phyloP scores from a whole-genome alignment of 2,797 vertebrate genomes.

The Syngnathus acus region DNA sequence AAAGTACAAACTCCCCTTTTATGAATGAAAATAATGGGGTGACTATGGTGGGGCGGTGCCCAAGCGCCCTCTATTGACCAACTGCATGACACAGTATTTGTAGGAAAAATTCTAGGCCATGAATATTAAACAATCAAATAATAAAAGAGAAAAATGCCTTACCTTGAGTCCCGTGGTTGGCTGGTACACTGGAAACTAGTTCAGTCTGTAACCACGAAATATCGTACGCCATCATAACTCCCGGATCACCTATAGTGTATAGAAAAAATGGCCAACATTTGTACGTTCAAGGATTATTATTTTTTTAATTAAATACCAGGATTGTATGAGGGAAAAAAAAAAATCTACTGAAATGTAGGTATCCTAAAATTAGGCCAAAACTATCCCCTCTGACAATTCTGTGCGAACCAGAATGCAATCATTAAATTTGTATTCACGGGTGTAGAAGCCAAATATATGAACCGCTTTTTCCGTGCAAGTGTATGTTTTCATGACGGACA shows the following conservation, averaged over 20 bases:
- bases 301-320: neutral
- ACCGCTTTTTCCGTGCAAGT: slow-evolving; percentile 9
- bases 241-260: neutral
- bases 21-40: too few species aligned
- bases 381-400: neutral
- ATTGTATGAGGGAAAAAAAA: neutral
- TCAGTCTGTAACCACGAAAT: neutral
- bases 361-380: neutral
- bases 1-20: too few species aligned
- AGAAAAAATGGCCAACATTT: neutral
- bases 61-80: too few species aligned
- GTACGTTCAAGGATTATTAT: neutral
- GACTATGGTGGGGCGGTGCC: too few species aligned
- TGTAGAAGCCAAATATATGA: slow-evolving; percentile 21
- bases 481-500: slow-evolving; percentile 20
- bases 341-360: neutral
- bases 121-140: too few species aligned
- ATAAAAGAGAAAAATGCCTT: neutral
- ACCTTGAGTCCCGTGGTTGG: neutral
- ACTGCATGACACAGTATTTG: neutral
- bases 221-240: neutral
- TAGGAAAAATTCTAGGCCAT: neutral
- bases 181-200: neutral
- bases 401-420: neutral
- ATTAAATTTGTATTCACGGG: neutral